Base-by-base conservation (phyloP, 2,797 vertebrate species). In the Diplodus sargus region DNA sequence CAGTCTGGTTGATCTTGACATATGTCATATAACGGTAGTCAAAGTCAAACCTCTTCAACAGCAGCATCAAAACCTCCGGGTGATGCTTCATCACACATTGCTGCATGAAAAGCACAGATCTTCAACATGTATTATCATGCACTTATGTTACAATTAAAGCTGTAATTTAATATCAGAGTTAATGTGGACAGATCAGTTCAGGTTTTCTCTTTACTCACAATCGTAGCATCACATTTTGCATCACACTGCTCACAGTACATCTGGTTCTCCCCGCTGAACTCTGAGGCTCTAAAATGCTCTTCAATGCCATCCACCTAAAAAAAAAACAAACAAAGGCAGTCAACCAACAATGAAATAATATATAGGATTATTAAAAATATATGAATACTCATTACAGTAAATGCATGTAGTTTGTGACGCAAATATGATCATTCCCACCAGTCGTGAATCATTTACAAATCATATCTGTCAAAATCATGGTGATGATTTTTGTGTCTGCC, bases 31-130 rank as follows among this genome's bases (percentile, higher is more conserved):
- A 16, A 0, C 0, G 0, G 61, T 87, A 91, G 79, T 91, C 78
- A 78, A 95, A 94, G 13, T 91, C 74, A 88, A 95, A 95, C 53
- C 89, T 91, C 91, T 95, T 95, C 52, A 95, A 81, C 67, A 94
- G 90, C 61, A 96, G 81, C 57, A 72, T 77, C 78, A 96, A 39
- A 66, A 94, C 89, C 8, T 92, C 83, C 61, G 95, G 94, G 61
- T 86, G 84, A 45, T 15, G 5, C 11, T 74, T 78, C 10, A 95
- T 70, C 2, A 17, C 54, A 86, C 52, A 92, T 69, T 60, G 4
- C 95, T 96, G 48, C 47, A 59, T 8, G 16, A 34, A 62, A 7
- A 34, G 62, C 15, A 74, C 18, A 66, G 6, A 1, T 52, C 11
- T 5, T 5, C 11, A 45, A 52, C 20, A 45, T 34, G 12, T 9